These are phyloP conservation scores for Glareola pratincola DNA, from an alignment of 2,113 vertebrate genomes.

Conservation along the genomic window DNA sequence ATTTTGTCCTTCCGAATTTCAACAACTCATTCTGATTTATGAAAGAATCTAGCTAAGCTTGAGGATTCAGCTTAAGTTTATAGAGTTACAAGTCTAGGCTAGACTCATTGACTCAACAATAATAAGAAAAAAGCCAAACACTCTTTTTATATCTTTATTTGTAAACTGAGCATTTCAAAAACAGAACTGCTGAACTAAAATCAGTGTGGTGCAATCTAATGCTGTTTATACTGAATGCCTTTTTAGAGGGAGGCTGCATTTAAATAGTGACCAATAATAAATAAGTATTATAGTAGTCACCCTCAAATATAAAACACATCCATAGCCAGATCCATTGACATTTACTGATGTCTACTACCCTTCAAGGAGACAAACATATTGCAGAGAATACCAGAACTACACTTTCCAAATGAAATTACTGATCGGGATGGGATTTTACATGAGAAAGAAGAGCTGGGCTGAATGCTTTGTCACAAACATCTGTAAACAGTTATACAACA, in stretches of 20 bases:
- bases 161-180: background rate
- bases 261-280: background rate
- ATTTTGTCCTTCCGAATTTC: slow-evolving; percentile 39
- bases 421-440: background rate
- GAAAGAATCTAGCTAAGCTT: background rate
- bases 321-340: background rate
- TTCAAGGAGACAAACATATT: background rate
- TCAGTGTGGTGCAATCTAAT: background rate
- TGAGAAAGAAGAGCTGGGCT: background rate
- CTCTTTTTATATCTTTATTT: background rate
- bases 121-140: background rate
- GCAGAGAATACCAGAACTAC: background rate
- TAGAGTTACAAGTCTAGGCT: slow-evolving; percentile 1
- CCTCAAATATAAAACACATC: background rate
- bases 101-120: slow-evolving; percentile 3
- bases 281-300: background rate
- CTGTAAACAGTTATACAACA: background rate
- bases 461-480: background rate
- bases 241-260: background rate
- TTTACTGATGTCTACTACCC: background rate
- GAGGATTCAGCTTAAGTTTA: slow-evolving; percentile 32
- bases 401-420: background rate
- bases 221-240: background rate
- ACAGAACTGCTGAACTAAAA: background rate
- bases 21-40: slow-evolving; percentile 24